These are phyloP conservation scores for Mixornis gularis DNA, from an alignment of 2,113 vertebrate species.

Conservation along the genomic window DNA sequence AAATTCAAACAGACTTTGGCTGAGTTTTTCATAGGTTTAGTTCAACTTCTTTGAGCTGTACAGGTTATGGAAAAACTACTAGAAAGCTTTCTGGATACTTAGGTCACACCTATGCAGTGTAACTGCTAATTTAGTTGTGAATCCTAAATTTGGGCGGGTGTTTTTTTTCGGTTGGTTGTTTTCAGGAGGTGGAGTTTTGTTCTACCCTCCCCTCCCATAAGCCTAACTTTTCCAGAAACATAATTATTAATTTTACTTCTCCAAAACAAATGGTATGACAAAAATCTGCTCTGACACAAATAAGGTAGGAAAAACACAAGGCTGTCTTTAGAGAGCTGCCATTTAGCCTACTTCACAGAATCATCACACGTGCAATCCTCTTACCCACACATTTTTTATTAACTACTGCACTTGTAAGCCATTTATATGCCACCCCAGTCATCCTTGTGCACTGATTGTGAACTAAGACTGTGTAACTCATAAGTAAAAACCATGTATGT, in stretches of 20 bases:
- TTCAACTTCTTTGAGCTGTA: background rate
- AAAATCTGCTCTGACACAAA: background rate
- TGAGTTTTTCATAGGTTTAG: background rate
- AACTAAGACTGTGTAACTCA: background rate
- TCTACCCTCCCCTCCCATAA: background rate
- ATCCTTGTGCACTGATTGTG: background rate
- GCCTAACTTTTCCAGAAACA: background rate
- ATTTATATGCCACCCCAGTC: background rate
- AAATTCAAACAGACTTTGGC: background rate
- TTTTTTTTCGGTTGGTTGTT: background rate
- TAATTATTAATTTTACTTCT: background rate
- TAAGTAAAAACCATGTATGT: rapidly evolving
- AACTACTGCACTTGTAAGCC: background rate
- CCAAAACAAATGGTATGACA: background rate
- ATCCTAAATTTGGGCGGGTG: background rate
- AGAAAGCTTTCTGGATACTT: background rate
- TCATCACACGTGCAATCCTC: background rate
- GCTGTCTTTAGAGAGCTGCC: background rate
- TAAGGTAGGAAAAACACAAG: background rate
- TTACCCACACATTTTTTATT: background rate
- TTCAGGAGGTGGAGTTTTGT: background rate
- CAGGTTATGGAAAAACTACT: background rate
- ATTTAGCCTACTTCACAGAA: background rate
- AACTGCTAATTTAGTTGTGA: background rate
- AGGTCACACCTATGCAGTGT: background rate